phyloP scores from a whole-genome alignment of 2,888 invertebrate species.

The Biston stratarius region DNA sequence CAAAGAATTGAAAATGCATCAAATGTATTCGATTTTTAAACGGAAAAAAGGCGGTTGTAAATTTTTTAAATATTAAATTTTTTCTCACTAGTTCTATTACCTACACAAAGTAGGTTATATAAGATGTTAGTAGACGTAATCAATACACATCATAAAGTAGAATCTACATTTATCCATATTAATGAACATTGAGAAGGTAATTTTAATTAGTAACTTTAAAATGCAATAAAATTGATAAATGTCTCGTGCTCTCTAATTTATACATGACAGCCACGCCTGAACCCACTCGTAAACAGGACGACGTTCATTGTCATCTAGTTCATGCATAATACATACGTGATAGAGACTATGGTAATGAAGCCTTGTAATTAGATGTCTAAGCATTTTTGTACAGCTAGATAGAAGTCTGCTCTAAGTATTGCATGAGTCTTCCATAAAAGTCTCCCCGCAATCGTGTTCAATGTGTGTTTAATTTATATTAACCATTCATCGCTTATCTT shows the following conservation, averaged over 20 bases:
- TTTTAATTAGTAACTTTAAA: slow-evolving; percentile 1
- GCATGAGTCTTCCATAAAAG: slow-evolving; percentile 8
- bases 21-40: not conserved
- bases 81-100: not conserved
- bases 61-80: too few species aligned
- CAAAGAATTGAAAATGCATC: not conserved
- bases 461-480: slow-evolving; percentile 26
- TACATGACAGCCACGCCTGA: slow-evolving; percentile 36
- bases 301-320: slow-evolving; percentile 41
- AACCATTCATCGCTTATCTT: slow-evolving; percentile 40
- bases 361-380: slow-evolving; percentile 12
- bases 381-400: not conserved
- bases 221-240: slow-evolving; percentile 16
- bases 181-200: slow-evolving; percentile 6
- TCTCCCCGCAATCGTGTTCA: slow-evolving; percentile 18
- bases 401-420: not conserved
- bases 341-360: slow-evolving; percentile 10
- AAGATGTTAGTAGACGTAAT: slow-evolving; percentile 2
- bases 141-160: not conserved
- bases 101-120: not conserved
- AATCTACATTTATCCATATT: not conserved
- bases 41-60: too few species aligned
- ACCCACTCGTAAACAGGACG: slow-evolving; percentile 27
- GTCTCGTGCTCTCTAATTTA: slow-evolving; percentile 33
- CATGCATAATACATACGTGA: slow-evolving; percentile 22